Evolutionary conservation across 1,140 invertebrate species (phyloP), one percentile per base, ranked within the genome.

Genomic region (Dendrolimus kikuchii): DNA sequence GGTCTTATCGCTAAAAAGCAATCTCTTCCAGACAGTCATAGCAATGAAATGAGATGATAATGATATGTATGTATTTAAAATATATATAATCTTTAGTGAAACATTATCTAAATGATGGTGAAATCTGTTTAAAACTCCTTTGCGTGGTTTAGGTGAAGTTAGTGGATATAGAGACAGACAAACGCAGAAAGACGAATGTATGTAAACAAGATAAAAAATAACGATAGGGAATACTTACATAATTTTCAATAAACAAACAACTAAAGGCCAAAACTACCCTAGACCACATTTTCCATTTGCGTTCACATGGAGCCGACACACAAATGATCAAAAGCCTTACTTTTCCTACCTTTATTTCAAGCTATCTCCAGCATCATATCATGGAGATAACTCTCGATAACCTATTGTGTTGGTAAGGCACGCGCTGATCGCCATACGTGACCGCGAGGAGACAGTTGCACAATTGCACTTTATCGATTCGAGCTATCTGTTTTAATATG

Each of bases 271-370:
- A 49, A 42, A 61, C 49, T 48, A 38, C 52, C 55, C 54, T 37
- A 40, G 64, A n/a, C 62, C 55, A 66, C 54, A 70, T 77, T 53
- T 62, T 71, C 46, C 51, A n/a, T 62, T 55, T 57, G 42, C 47
- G 51, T 9, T 58, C 49, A 62, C 66, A 68, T 68, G 48, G 54
- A 55, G 44, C 40, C 54, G 36, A 38, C 40, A 49, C 36, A 41
- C 23, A 53, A 64, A 53, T 64, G 45, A 59, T 52, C 6, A 5
- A 2, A 44, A 9, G 38, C 44, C 37, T 51, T 38, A 39, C 51
- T 43, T 44, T 38, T 8, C 42, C 37, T 42, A 46, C 43, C 53
- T 54, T 45, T 56, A 53, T 52, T 51, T 46, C 40, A 48, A 50
- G 38, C 8, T 23, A 23, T 23, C 23, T 23, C 23, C 23, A 23